Evolutionary conservation across 2,888 invertebrate species (phyloP).

Genomic region (Lasioglossum morio): DNA sequence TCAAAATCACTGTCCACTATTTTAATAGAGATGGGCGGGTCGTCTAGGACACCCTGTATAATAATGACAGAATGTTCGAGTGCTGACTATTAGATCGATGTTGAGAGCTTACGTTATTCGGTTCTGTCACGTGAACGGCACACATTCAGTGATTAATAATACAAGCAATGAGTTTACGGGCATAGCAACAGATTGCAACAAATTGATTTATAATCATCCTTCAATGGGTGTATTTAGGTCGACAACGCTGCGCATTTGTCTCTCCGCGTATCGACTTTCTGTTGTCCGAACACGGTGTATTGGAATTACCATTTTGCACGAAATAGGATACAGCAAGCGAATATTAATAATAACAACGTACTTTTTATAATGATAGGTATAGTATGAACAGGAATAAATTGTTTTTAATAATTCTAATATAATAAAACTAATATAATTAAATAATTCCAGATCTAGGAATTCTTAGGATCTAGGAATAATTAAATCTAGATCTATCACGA

Average conservation of each 20-base stretch:
- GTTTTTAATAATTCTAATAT: too few species aligned
- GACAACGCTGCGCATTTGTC: conserved; percentile 50
- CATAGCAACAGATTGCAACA: conserved; percentile 68
- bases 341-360: background rate
- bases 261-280: conserved; percentile 6
- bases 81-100: conserved; percentile 15
- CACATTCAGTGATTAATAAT: conserved; percentile 52
- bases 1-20: too few species aligned
- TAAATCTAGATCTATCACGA: too few species aligned
- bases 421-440: too few species aligned
- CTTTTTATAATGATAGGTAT: background rate
- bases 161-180: conserved; percentile 46
- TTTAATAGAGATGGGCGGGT: too few species aligned
- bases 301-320: conserved; percentile 31
- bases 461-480: too few species aligned
- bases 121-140: conserved; percentile 31
- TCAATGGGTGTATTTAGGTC: conserved; percentile 74
- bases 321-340: background rate
- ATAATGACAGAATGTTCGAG: background rate
- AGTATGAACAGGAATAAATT: background rate
- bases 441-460: too few species aligned
- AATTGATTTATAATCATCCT: conserved; percentile 78
- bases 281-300: conserved; percentile 8
- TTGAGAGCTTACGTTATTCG: conserved; percentile 11
- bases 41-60: background rate